Evolutionary conservation across 2,888 invertebrate genomes (phyloP).

Genomic region (Cataglyphis rosenhaueri): DNA sequence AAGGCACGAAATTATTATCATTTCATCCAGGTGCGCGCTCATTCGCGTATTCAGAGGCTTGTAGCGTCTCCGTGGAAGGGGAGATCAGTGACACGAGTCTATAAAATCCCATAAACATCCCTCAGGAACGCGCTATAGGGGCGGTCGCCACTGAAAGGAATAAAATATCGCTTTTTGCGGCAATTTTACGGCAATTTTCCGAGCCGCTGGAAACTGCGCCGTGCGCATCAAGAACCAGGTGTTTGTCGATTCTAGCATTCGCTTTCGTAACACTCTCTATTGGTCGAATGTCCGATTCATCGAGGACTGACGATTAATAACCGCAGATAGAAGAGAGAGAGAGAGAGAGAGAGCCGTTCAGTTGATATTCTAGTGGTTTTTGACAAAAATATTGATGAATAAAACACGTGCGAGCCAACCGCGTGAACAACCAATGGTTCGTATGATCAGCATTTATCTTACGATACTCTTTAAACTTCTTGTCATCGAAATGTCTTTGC

Average conservation of each 20-base stretch:
- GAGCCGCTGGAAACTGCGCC: constrained; percentile 76
- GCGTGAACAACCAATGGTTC: constrained; percentile 70
- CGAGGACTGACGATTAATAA: constrained; percentile 60
- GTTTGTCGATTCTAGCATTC: constrained; percentile 50
- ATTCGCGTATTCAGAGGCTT: constrained; percentile 37
- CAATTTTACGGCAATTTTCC: constrained; percentile 86
- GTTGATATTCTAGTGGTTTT: constrained; percentile 68
- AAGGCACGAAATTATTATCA: constrained; percentile 15
- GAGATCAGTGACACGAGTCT: constrained; percentile 69
- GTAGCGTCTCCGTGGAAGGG: constrained; percentile 33
- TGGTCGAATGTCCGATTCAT: constrained; percentile 28
- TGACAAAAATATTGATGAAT: constrained; percentile 71
- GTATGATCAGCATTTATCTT: constrained; percentile 66
- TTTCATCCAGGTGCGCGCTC: constrained; percentile 60
- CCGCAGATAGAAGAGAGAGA: not conserved
- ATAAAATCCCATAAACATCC: constrained; percentile 80
- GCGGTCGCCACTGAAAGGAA: constrained; percentile 76
- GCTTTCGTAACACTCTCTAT: constrained; percentile 12
- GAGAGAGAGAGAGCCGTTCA: constrained; percentile 9
- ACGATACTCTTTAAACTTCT: not conserved
- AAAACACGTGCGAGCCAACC: constrained; percentile 57
- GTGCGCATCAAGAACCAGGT: constrained; percentile 66
- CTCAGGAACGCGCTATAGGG: constrained; percentile 58
- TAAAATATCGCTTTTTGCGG: constrained; percentile 83
- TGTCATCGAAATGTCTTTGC: not conserved